A percentile compares a stretch with the other conserved stretches of the same genome.
These are phyloP conservation scores for Polydrusus cervinus DNA, from an alignment of 2,888 invertebrate genomes.

Conservation along the genomic window DNA sequence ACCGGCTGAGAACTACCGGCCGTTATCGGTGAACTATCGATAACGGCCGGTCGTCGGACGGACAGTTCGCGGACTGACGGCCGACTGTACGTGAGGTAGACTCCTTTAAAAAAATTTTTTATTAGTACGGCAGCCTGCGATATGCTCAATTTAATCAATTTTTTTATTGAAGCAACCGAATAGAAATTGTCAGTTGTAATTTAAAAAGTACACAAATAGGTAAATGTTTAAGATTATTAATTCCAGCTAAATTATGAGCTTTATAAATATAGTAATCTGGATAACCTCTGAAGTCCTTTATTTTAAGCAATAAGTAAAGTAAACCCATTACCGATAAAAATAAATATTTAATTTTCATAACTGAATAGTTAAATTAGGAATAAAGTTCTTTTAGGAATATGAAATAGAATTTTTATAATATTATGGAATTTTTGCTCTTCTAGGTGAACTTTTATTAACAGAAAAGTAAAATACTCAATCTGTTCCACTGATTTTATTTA, in stretches of 20 bases:
- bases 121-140: neutral
- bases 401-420: neutral
- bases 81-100: too few relatives aligned
- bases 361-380: neutral
- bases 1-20: too few relatives aligned
- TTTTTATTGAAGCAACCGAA: constrained; percentile 23
- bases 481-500: too few relatives aligned
- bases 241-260: constrained; percentile 30
- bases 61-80: too few relatives aligned
- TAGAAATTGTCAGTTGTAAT: constrained; percentile 23
- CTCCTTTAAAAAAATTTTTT: too few relatives aligned
- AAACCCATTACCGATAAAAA: constrained; percentile 21
- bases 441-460: neutral
- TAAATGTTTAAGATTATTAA: constrained; percentile 31
- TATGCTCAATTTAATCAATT: constrained; percentile 33
- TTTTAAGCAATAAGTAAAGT: constrained; percentile 26
- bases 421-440: too few relatives aligned
- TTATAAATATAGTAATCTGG: constrained; percentile 26
- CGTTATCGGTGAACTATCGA: too few relatives aligned
- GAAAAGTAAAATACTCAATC: too few relatives aligned
- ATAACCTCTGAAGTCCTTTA: constrained; percentile 22
- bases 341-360: neutral
- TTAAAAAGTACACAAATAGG: constrained; percentile 27
- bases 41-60: too few relatives aligned
- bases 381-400: neutral